Evolutionary conservation across 2,113 vertebrate species (phyloP).

Genomic region (Melanocharis versteri): DNA sequence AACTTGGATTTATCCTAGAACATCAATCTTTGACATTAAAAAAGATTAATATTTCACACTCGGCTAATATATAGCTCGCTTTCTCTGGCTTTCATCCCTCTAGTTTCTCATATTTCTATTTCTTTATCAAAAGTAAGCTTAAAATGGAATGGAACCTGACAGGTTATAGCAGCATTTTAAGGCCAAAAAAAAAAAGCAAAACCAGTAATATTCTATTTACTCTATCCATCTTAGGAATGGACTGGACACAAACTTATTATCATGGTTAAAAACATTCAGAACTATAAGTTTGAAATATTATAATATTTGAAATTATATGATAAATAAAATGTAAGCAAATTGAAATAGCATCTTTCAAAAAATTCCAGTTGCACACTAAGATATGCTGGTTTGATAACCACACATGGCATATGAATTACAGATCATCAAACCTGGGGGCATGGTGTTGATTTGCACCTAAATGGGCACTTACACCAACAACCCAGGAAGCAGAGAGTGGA

Average conservation of each 20-base stretch:
- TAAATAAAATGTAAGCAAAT: not conserved
- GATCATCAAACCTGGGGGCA: not conserved
- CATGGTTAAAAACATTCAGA: not conserved
- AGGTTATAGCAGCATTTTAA: not conserved
- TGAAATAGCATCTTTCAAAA: accelerated
- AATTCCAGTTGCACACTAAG: not conserved
- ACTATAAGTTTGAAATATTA: accelerated
- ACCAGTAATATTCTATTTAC: not conserved
- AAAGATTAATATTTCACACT: not conserved
- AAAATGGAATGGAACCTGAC: not conserved
- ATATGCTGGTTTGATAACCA: not conserved
- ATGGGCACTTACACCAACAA: not conserved
- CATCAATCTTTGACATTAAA: not conserved
- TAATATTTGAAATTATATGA: not conserved
- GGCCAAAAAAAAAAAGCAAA: not conserved
- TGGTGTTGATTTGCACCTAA: not conserved
- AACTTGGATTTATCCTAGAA: not conserved
- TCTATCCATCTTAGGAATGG: not conserved
- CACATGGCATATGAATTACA: not conserved
- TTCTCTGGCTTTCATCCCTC: not conserved
- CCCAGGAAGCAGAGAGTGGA: not conserved
- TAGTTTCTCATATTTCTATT: not conserved
- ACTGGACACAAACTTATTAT: not conserved
- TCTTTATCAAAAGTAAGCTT: not conserved
- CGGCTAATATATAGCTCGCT: not conserved